Evolutionary conservation across 2,113 vertebrate genomes (phyloP).

Genomic region (cattle (Bos taurus)): ARS-UCD2.0 NC_037335.1:106893001-106893500

Average conservation of each 20-base stretch:
- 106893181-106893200: accelerated
- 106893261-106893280: not conserved
- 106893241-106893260: accelerated
- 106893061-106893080: not conserved
- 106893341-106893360: not conserved
- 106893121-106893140: not conserved
- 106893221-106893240: not conserved
- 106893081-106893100: not conserved
- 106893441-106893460: no score
- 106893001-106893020: not conserved
- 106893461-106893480: not conserved
- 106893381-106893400: not conserved
- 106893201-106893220: not conserved
- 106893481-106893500: not conserved
- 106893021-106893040: not conserved
- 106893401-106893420: not conserved
- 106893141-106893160: not conserved
- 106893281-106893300: not conserved
- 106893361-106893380: not conserved
- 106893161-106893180: not conserved
- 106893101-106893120: not conserved
- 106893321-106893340: not conserved
- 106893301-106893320: not conserved
- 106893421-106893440: no score
- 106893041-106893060: not conserved